Base-by-base conservation (phyloP, 2,888 invertebrate genomes). In the Lamproptera curius region DNA sequence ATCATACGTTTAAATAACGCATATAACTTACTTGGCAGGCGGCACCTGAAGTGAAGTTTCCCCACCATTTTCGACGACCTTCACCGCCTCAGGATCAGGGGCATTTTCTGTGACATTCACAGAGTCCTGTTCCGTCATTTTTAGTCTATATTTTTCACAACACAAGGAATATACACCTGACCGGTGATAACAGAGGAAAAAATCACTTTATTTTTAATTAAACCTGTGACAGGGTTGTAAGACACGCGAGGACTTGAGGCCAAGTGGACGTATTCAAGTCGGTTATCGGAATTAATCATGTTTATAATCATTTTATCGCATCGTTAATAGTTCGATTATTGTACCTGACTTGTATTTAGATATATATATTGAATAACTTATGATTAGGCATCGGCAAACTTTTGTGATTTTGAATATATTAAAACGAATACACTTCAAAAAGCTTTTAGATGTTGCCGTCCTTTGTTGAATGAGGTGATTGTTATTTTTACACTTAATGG, bases 251-350 rank as follows among this genome's bases (percentile, higher is more conserved):
- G 63, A 69, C 63, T 60, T 59, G 64, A 56, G 52, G 61, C 67
- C 58, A 75, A 84, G 73, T 82, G 83, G 67, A 61, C 69, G 72
- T 69, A 54, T 56, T 55, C 51, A 47, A 46, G 43, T n/a, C 28
- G 55, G 54, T 74, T 79, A 81, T 80, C 79, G 57, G 72, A 71
- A 73, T 73, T 63, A 59, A 61, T 63, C 56, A 61, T 66, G 58
- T 78, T 20, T 6, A 28, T 28, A 74, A 78, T 78, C 69, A 63
- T 55, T 60, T 70, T 82, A 81, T 83, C 78, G 65, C 73, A 74
- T 77, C 70, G 61, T 74, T 81, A 79, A 81, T 78, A 77, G 76
- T 61, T 66, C 55, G 70, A 76, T 71, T 66, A 54, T 58, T 60
- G 53, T 70, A 67, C 62, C 54, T 52, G 54, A 55, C 28, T 40